Evolutionary conservation across 2,888 invertebrate species (phyloP), one percentile per base, ranked within the genome.

Genomic region (Cheilosia pagana): DNA sequence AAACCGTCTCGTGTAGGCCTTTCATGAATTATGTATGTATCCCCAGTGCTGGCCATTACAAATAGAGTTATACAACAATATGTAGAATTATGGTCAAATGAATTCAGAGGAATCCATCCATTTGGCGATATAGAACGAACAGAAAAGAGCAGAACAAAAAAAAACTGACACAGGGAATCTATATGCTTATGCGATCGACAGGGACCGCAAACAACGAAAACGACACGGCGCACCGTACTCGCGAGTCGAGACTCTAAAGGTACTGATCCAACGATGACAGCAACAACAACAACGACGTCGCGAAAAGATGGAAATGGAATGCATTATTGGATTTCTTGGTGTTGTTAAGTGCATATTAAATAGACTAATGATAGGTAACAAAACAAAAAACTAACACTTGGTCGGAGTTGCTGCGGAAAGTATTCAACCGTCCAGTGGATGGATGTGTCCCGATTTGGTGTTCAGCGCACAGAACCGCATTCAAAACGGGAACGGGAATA

Each of bases 281-380:
- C 52, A 25, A 48, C 43, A n/a, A 28, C 8, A 28, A 28, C 28
- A 28, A 28, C 28, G 31, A 39, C 62, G 3, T 53, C 52, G 35
- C 59, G 50, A 59, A 83, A 67, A 79, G 70, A 85, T 85, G 85
- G 81, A 71, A 85, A 85, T 85, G 85, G 85, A 85, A 85, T 85
- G 85, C 81, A 85, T 81, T 81, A 85, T 85, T 85, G 81, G 81
- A 81, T 85, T 85, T 85, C 85, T 85, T 81, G 71, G 85, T 85
- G 85, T 85, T 81, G 85, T 81, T 85, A 85, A 85, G 85, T 85
- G 85, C 85, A 85, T 85, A 85, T 85, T 85, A 85, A 85, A 85
- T 85, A 85, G 85, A 85, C 85, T 85, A 85, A 85, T 85, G 85
- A 85, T 85, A 85, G 79, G 50, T 82, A 48, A 23, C n/a, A 55